Conservation (phyloP, 2,888 invertebrate genomes). For the Girardia tigrina region DNA sequence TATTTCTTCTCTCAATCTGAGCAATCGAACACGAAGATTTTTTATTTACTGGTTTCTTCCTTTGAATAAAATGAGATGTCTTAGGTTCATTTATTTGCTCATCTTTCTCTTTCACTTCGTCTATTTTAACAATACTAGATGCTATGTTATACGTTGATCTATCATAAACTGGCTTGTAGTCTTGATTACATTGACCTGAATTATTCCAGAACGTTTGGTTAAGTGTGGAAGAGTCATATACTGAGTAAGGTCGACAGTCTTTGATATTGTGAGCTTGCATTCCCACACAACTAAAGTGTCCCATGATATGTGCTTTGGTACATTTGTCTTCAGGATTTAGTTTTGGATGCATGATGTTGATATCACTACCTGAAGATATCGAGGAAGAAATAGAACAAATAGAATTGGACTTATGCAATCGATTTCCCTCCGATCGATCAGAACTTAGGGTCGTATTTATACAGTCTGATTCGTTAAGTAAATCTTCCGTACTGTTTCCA, state of each 20-base stretch:
- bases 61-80: not conserved
- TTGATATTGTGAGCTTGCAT: not conserved
- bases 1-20: not conserved
- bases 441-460: not conserved
- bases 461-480: not conserved
- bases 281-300: not conserved
- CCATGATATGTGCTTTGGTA: not conserved
- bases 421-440: not conserved
- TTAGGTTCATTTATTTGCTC: not conserved
- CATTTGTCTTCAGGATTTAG: too few relatives aligned
- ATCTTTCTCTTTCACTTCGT: too few relatives aligned
- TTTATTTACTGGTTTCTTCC: not conserved
- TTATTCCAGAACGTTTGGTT: not conserved
- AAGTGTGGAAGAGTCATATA: not conserved
- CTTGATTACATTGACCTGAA: not conserved
- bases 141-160: not conserved
- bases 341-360: not conserved
- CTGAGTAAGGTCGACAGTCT: not conserved
- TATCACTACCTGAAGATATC: not conserved
- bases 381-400: not conserved
- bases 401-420: not conserved
- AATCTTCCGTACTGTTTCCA: not conserved
- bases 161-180: not conserved
- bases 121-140: not conserved
- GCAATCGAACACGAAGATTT: not conserved